phyloP scores from a whole-genome alignment of 2,888 invertebrate species.

The Tridacna crocea region DNA sequence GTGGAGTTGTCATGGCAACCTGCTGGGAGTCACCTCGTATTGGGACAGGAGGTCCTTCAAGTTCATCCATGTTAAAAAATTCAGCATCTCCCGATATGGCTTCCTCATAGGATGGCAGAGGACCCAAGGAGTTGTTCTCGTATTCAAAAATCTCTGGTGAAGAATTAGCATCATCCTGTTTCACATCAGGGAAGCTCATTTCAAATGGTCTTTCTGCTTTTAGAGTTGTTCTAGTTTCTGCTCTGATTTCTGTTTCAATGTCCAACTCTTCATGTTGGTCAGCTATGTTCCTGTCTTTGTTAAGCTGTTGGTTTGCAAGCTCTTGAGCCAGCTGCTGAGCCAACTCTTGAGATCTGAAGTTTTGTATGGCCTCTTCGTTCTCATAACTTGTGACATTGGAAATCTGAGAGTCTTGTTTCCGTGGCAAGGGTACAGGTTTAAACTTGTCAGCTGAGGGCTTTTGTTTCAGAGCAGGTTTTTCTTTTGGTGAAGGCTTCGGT shows the following conservation, averaged over 20 bases:
- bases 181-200: slow-evolving; percentile 39
- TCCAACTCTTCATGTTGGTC: slow-evolving; percentile 27
- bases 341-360: slow-evolving; percentile 59
- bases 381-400: slow-evolving; percentile 67
- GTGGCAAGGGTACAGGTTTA: slow-evolving; percentile 64
- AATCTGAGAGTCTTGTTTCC: slow-evolving; percentile 61
- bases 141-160: slow-evolving; percentile 64
- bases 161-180: slow-evolving; percentile 43
- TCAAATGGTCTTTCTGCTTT: slow-evolving; percentile 40
- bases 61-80: slow-evolving; percentile 67
- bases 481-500: slow-evolving; percentile 27
- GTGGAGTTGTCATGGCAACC: slow-evolving; percentile 25
- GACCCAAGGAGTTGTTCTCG: slow-evolving; percentile 61
- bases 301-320: not conserved
- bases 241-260: slow-evolving; percentile 23
- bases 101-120: slow-evolving; percentile 73
- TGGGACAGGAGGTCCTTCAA: slow-evolving; percentile 71
- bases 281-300: not conserved
- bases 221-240: slow-evolving; percentile 9
- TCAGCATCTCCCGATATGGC: slow-evolving; percentile 66
- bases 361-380: slow-evolving; percentile 65
- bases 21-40: slow-evolving; percentile 66
- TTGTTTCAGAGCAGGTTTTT: slow-evolving; percentile 41
- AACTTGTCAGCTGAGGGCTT: slow-evolving; percentile 44
- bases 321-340: slow-evolving; percentile 12